A percentile compares a stretch with the other conserved stretches of the same genome.
phyloP scores from a whole-genome alignment of 2,888 invertebrate species.

The Rhagophthalmus giganteus region DNA sequence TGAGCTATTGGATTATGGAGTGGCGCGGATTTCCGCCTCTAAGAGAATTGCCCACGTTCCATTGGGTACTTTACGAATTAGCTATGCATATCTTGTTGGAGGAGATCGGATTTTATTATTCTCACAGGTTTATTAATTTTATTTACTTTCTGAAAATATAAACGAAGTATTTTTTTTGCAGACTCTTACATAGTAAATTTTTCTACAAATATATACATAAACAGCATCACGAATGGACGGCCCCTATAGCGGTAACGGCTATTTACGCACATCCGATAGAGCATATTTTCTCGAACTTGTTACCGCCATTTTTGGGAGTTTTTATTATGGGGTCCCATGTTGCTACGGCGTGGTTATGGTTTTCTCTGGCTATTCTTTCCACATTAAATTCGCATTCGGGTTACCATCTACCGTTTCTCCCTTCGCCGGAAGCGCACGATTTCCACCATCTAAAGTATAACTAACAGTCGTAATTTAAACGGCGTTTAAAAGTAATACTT shows the following conservation, averaged over 20 bases:
- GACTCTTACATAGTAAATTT: constrained; percentile 71
- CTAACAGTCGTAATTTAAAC: too few species aligned
- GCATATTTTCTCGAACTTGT: constrained; percentile 75
- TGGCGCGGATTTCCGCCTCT: constrained; percentile 70
- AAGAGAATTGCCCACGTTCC: constrained; percentile 74
- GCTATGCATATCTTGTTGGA: constrained; percentile 75
- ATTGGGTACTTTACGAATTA: constrained; percentile 75
- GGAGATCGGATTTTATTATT: constrained; percentile 83
- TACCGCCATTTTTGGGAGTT: constrained; percentile 78
- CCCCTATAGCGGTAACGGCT: constrained; percentile 79
- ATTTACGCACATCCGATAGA: constrained; percentile 80
- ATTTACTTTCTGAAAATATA: neutral
- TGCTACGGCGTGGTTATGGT: constrained; percentile 80
- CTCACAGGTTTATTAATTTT: constrained; percentile 65
- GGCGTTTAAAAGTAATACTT: too few species aligned
- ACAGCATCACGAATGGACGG: constrained; percentile 86
- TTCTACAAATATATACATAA: constrained; percentile 84
- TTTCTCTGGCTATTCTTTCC: constrained; percentile 72
- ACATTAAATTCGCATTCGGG: constrained; percentile 84
- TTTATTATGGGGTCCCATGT: constrained; percentile 75
- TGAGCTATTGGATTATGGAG: constrained; percentile 66
- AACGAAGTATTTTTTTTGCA: constrained; percentile 46
- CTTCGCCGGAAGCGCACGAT: constrained; percentile 85
- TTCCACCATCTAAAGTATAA: constrained; percentile 86
- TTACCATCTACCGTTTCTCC: constrained; percentile 83